These are phyloP conservation scores for Hydroisotoma schaefferi DNA, from an alignment of 2,888 invertebrate species.

Conservation along the genomic window DNA sequence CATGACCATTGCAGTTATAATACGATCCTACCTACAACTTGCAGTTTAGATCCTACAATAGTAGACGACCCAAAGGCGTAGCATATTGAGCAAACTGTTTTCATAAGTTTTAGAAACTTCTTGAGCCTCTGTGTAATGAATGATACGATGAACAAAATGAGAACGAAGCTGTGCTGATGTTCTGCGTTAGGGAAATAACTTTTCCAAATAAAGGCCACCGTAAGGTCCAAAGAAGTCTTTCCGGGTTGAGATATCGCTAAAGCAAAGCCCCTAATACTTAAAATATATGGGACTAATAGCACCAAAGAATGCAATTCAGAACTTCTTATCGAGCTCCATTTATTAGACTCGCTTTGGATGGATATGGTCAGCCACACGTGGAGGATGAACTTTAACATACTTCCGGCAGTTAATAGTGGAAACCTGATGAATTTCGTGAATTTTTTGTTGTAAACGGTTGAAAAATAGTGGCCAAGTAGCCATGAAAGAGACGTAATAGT, in stretches of 20 bases:
- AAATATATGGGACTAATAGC: conserved; percentile 32
- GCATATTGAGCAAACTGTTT: conserved; percentile 27
- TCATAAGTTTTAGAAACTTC: conserved; percentile 20
- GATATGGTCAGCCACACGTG: conserved; percentile 41
- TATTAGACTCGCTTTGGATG: conserved; percentile 23
- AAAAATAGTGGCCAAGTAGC: conserved; percentile 1
- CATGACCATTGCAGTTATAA: not conserved
- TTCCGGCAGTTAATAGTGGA: conserved; percentile 18
- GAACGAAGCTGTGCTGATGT: conserved; percentile 13
- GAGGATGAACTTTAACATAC: conserved; percentile 30
- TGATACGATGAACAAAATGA: conserved; percentile 30
- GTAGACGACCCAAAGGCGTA: conserved; percentile 33
- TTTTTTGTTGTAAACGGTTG: conserved; percentile 14
- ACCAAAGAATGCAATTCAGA: conserved; percentile 30
- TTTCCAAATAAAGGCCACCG: conserved; percentile 19
- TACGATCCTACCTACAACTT: not conserved
- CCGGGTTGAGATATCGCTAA: conserved; percentile 34
- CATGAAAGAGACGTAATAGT: not conserved
- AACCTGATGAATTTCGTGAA: not conserved
- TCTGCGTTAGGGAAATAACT: conserved; percentile 3
- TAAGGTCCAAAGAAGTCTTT: conserved; percentile 35
- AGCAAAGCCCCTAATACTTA: conserved; percentile 41
- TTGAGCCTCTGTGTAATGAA: conserved; percentile 19
- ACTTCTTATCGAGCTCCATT: conserved; percentile 11
- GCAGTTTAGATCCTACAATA: conserved; percentile 17